Evolutionary conservation across 2,113 vertebrate genomes (phyloP).

Genomic region (Mormyrus lacerda): DNA sequence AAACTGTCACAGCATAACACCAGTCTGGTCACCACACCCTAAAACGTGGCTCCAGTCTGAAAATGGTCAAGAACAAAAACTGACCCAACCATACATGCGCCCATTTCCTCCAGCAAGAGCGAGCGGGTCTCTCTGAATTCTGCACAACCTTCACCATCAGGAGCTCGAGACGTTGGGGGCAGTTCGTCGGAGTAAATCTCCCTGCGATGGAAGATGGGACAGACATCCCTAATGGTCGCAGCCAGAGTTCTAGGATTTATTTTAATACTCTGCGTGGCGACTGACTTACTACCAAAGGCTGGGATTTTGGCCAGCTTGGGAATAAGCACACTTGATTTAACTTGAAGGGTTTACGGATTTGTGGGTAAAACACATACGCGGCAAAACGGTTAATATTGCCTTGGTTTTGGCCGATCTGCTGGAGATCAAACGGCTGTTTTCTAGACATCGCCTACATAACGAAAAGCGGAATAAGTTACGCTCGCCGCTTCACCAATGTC

Average conservation of each 20-base stretch:
- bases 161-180: constrained; percentile 36
- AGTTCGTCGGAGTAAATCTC: constrained; percentile 62
- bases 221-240: constrained; percentile 56
- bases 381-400: too few relatives aligned
- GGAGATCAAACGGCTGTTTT: neutral
- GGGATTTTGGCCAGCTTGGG: neutral
- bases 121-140: constrained; percentile 32
- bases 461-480: neutral
- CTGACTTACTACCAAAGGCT: neutral
- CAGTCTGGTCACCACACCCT: constrained; percentile 26
- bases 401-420: neutral
- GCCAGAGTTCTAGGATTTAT: constrained; percentile 32
- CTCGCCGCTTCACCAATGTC: neutral
- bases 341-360: neutral
- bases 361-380: neutral
- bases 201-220: constrained; percentile 60
- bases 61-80: neutral
- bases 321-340: neutral
- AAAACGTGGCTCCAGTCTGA: neutral
- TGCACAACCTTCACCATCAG: constrained; percentile 36
- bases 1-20: constrained; percentile 29
- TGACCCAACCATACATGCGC: neutral
- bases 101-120: neutral
- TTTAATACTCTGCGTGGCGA: constrained; percentile 37
- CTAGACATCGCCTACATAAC: neutral